Conservation (phyloP, 2,888 invertebrate species). For the Catonia carolina region DNA sequence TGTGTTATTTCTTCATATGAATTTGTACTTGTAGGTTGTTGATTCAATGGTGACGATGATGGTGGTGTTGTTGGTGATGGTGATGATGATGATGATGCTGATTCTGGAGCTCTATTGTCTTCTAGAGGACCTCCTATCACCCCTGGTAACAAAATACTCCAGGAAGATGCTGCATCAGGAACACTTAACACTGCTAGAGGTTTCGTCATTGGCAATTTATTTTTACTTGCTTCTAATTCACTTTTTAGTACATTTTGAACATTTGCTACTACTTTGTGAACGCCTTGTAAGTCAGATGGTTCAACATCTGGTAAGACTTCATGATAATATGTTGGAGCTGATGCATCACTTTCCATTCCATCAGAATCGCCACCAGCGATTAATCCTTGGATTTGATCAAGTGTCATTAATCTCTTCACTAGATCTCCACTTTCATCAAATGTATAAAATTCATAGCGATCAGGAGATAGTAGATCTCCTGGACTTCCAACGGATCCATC, state of each 20-base stretch:
- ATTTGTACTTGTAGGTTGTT: constrained; percentile 15
- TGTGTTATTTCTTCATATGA: constrained; percentile 28
- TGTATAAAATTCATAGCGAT: constrained; percentile 80
- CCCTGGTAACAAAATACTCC: constrained; percentile 76
- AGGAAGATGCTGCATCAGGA: constrained; percentile 66
- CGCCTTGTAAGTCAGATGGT: constrained; percentile 40
- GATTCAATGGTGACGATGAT: constrained; percentile 35
- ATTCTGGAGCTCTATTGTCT: constrained; percentile 15
- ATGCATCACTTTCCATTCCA: constrained; percentile 40
- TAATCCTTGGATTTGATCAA: constrained; percentile 76
- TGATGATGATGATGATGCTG: no score
- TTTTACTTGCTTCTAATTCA: constrained; percentile 55
- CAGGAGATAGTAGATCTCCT: constrained; percentile 69
- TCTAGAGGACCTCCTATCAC: constrained; percentile 60
- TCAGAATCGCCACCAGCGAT: constrained; percentile 75
- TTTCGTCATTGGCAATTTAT: constrained; percentile 36
- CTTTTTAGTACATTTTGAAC: constrained; percentile 77
- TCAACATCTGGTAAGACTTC: constrained; percentile 42
- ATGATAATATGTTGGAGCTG: constrained; percentile 45
- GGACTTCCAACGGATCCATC: constrained; percentile 55
- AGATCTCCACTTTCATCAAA: constrained; percentile 78
- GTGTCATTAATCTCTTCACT: constrained; percentile 74
- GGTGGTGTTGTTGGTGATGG: no score
- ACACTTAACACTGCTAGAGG: constrained; percentile 48
- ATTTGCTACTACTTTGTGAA: constrained; percentile 72